phyloP scores from a whole-genome alignment of 2,888 invertebrate genomes.

The Athripsodes cinereus region DNA sequence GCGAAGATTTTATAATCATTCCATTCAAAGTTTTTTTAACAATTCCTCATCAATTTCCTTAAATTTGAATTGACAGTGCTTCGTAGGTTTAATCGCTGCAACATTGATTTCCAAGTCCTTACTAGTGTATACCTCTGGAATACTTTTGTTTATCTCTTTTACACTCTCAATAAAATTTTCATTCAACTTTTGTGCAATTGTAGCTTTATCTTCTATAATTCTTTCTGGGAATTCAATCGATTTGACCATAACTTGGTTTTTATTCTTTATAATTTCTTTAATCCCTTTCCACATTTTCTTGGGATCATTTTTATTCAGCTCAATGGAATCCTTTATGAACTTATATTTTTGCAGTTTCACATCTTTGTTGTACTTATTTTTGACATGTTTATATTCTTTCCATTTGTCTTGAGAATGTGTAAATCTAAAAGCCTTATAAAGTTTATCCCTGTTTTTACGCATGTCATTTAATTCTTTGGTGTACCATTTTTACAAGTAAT shows the following conservation, averaged over 20 bases:
- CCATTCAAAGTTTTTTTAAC: background rate
- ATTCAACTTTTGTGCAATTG: too few species aligned
- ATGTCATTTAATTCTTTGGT: background rate
- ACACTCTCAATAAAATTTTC: too few species aligned
- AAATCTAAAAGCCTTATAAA: background rate
- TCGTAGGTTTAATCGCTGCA: background rate
- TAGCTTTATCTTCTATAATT: background rate
- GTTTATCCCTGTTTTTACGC: too few species aligned
- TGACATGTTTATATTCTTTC: background rate
- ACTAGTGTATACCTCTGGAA: background rate
- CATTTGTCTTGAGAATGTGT: background rate
- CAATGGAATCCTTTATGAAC: background rate
- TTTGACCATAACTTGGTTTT: background rate
- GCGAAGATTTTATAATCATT: background rate
- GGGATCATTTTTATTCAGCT: background rate
- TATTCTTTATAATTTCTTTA: background rate
- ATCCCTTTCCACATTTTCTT: background rate
- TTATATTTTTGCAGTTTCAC: background rate
- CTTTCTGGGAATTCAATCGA: background rate
- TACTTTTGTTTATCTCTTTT: background rate
- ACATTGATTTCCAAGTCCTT: background rate
- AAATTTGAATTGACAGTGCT: background rate
- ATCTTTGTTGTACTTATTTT: background rate
- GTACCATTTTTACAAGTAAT: background rate
- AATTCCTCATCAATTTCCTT: background rate